Evolutionary conservation across 2,888 invertebrate genomes (phyloP), one percentile per base, ranked within the genome.

Genomic region (Melitaea athalia): DNA sequence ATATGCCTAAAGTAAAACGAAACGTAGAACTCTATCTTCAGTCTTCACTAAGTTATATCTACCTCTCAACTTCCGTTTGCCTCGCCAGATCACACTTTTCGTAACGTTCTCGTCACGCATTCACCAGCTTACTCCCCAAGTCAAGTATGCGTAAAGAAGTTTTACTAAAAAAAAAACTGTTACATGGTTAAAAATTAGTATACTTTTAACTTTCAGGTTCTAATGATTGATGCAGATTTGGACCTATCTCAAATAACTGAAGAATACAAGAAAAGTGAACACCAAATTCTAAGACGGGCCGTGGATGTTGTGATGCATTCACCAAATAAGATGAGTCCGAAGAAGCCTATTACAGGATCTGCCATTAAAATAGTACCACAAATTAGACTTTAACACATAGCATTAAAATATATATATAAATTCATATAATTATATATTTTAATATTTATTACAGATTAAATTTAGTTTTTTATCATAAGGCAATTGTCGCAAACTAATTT

Each of bases 171-270:
- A 38, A 5, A 38, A 38, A 38, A 7, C 38, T 38, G 4, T 38
- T 38, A 38, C 3, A 38, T 38, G 38, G 0, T 38, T 38, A 38
- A 38, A 38, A 38, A 38, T 38, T 0, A 5, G 38, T 49, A 15
- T 17, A n/a, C 15, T 50, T 50, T 24, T 50, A 15, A 17, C 17
- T 50, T 87, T 8, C 80, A 94, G 94, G 95, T 96, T 6, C 78
- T 96, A 49, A 94, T 95, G n/a, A 79, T 96, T 72, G 94, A 96
- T 83, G 96, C 94, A 17, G 94, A 96, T 82, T 85, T 94, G 74
- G 94, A 95, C 79, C 84, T 95, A 45, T 94, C 95, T 5, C 93
- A 94, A 76, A 95, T 96, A 78, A 91, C 93, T 14, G 92, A 93
- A 64, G 95, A 95, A 75, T 96, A 95, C 77, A 94, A 94, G 78